Conservation (phyloP, 64 coral and sea anemone species). For the Catalaphyllia jardinei region DNA sequence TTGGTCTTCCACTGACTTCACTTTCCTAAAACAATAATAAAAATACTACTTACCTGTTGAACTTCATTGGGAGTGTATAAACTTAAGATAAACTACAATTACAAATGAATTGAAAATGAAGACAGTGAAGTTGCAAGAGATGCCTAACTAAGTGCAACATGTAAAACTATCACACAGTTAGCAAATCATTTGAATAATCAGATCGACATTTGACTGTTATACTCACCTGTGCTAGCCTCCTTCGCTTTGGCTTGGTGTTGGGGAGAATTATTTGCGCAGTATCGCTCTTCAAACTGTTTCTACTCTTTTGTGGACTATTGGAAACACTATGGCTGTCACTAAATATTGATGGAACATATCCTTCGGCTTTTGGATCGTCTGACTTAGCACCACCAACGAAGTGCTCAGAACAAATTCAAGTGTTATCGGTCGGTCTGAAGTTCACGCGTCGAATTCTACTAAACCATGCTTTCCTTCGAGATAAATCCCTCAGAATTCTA, state of each 20-base stretch:
- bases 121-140: too few species aligned
- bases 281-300: constrained; percentile 5
- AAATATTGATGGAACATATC: constrained; percentile 59
- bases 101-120: background rate
- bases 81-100: constrained; percentile 27
- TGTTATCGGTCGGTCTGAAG: constrained; percentile 19
- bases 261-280: background rate
- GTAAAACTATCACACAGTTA: too few species aligned
- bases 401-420: constrained; percentile 56
- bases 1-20: constrained; percentile 8
- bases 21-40: constrained; percentile 22
- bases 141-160: too few species aligned
- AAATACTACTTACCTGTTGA: background rate
- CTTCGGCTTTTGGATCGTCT: constrained; percentile 19
- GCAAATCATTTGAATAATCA: background rate
- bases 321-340: background rate
- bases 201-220: too few species aligned
- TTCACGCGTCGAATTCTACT: constrained; percentile 37
- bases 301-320: background rate
- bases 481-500: constrained; percentile 3
- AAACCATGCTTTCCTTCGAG: background rate
- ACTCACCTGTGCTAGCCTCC: background rate
- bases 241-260: background rate
- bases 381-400: constrained; percentile 49
- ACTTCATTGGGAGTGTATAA: background rate